Percentiles rank a stretch among this genome's conserved stretches.
Evolutionary conservation across 1,140 invertebrate genomes (phyloP).

Genomic region (Neodiprion virginianus): DNA sequence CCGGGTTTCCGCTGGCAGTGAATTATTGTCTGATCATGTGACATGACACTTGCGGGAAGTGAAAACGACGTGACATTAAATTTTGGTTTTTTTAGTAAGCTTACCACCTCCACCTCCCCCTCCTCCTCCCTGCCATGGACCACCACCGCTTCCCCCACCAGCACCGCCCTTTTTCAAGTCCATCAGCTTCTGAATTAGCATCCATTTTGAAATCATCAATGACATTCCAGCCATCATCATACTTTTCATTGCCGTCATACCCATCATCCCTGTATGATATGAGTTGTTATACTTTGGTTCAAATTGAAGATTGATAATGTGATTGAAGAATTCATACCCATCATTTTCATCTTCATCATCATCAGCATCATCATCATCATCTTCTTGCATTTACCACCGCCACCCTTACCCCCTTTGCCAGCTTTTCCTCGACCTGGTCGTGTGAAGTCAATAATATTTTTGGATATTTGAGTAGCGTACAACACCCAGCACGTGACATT

Average conservation of each 20-base stretch:
- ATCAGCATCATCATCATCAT: slow-evolving; percentile 71
- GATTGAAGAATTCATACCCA: slow-evolving; percentile 56
- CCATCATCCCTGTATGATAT: slow-evolving; percentile 59
- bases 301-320: not conserved
- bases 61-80: not conserved
- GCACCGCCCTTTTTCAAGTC: slow-evolving; percentile 58
- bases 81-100: slow-evolving; percentile 36
- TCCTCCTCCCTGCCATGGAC: slow-evolving; percentile 26
- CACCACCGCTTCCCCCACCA: slow-evolving; percentile 47
- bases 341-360: slow-evolving; percentile 67
- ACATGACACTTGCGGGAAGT: no score
- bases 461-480: no score
- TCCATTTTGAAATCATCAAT: slow-evolving; percentile 66
- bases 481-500: no score
- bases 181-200: slow-evolving; percentile 65
- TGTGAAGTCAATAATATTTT: not conserved
- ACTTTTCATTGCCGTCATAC: slow-evolving; percentile 65
- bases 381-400: slow-evolving; percentile 65
- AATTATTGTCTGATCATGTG: no score
- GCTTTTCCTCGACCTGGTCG: slow-evolving; percentile 48
- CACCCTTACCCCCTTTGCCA: slow-evolving; percentile 45
- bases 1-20: no score
- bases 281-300: not conserved
- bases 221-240: slow-evolving; percentile 68
- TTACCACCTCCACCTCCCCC: slow-evolving; percentile 49